These are phyloP conservation scores for Lates calcarifer DNA, from an alignment of 2,113 vertebrate species.

Conservation along the genomic window DNA sequence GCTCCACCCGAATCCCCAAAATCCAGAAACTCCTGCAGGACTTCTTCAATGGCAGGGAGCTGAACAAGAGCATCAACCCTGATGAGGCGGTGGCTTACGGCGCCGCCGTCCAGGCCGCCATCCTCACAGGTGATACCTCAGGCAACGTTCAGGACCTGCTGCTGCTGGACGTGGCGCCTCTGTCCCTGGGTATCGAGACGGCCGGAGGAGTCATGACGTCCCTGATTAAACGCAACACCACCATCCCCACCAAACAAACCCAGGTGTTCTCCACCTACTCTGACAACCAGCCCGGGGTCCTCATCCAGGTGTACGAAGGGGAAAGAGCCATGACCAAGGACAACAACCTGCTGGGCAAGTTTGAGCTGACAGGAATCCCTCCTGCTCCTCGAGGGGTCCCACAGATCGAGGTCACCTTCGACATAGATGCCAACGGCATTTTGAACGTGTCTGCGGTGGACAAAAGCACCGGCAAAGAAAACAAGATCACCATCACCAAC, in stretches of 20 bases:
- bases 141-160: conserved; percentile 89
- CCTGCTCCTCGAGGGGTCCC: conserved; percentile 61
- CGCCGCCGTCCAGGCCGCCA: conserved; percentile 90
- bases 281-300: conserved; percentile 88
- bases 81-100: conserved; percentile 91
- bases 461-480: conserved; percentile 68
- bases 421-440: conserved; percentile 65
- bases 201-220: conserved; percentile 91
- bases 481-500: conserved; percentile 58
- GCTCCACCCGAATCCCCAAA: conserved; percentile 90
- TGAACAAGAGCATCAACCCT: conserved; percentile 91
- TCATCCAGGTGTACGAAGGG: conserved; percentile 72
- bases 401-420: conserved; percentile 70
- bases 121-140: conserved; percentile 90
- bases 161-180: conserved; percentile 80
- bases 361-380: conserved; percentile 64
- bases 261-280: conserved; percentile 90
- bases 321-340: conserved; percentile 70
- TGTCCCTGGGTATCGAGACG: conserved; percentile 86
- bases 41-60: conserved; percentile 82
- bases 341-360: conserved; percentile 71
- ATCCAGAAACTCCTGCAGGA: conserved; percentile 88
- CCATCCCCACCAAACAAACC: conserved; percentile 91
- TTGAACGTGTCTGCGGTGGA: conserved; percentile 68
- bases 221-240: conserved; percentile 85